Conservation (phyloP, 2,113 vertebrate genomes). For the Merops nubicus region DNA sequence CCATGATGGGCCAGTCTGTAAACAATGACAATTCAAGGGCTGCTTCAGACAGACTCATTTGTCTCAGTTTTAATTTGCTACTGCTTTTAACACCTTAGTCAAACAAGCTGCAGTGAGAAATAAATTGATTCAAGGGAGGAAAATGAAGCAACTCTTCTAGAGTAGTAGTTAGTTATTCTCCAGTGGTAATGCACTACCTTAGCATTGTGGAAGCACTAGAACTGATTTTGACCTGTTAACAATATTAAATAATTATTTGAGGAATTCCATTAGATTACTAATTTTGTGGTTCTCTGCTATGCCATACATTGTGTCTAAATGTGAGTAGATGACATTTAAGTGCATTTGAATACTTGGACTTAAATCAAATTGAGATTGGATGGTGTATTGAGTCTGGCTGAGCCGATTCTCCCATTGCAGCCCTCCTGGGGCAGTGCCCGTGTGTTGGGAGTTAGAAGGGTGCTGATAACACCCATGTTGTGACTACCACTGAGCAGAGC, state of each 20-base stretch:
- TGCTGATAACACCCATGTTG: too few species aligned
- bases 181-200: fast-evolving
- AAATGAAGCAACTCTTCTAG: background rate
- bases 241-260: background rate
- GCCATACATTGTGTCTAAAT: background rate
- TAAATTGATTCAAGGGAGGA: fast-evolving
- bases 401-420: too few species aligned
- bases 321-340: background rate
- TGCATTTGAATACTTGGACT: background rate
- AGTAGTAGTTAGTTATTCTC: background rate
- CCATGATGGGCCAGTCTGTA: background rate
- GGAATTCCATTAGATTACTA: background rate
- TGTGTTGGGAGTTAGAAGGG: too few species aligned
- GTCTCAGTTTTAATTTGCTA: background rate
- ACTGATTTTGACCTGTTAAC: background rate
- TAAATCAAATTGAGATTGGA: background rate
- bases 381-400: too few species aligned
- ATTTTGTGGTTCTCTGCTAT: background rate
- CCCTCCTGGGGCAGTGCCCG: too few species aligned
- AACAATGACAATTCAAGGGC: fast-evolving
- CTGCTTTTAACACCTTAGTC: background rate
- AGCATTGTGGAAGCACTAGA: background rate
- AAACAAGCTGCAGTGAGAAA: background rate
- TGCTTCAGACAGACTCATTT: background rate
- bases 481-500: too few species aligned